Evolutionary conservation across 2,113 vertebrate genomes (phyloP).

Genomic region (Odontophorus gujanensis): DNA sequence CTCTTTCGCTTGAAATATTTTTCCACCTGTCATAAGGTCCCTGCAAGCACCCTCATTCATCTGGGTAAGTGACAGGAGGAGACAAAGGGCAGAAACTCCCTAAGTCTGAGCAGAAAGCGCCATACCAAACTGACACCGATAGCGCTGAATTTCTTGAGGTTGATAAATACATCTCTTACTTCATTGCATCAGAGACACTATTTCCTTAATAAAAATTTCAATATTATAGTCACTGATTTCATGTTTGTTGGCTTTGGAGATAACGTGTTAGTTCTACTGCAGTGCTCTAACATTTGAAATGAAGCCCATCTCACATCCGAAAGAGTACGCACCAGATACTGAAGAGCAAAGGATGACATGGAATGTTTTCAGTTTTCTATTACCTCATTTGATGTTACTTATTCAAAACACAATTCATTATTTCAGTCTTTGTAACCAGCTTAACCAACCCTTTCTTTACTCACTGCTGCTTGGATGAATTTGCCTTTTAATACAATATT

Average conservation of each 20-base stretch:
- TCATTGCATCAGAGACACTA: neutral
- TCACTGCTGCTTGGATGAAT: neutral
- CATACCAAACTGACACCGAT: neutral
- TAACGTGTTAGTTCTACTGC: neutral
- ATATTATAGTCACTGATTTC: neutral
- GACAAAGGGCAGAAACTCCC: neutral
- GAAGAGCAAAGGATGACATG: neutral
- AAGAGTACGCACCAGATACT: neutral
- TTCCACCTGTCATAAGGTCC: neutral
- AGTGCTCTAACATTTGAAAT: neutral
- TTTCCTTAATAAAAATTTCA: neutral
- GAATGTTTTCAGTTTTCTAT: neutral
- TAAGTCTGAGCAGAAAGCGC: neutral
- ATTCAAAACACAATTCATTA: neutral
- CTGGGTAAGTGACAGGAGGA: neutral
- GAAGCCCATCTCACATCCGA: neutral
- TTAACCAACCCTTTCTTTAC: neutral
- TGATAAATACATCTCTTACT: neutral
- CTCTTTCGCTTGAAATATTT: neutral
- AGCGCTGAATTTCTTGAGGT: neutral
- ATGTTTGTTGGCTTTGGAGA: neutral
- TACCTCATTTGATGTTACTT: neutral
- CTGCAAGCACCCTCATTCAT: neutral
- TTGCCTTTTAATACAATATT: neutral
- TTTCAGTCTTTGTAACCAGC: neutral